A percentile compares a stretch with the other conserved stretches of the same genome.
Evolutionary conservation across 1,140 invertebrate species (phyloP).

Genomic region (Aradophagus sp.): DNA sequence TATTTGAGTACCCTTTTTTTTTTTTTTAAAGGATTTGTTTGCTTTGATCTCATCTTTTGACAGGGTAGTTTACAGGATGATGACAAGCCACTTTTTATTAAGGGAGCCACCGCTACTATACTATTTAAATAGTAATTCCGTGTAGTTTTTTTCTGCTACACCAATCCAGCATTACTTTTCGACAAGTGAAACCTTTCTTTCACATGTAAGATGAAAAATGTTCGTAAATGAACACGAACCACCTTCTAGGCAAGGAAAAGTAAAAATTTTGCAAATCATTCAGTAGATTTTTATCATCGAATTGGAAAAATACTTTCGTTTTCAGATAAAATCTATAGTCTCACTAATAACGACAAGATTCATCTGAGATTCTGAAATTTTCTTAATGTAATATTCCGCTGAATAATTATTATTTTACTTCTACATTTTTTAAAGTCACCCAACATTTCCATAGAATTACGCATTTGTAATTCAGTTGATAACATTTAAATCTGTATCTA

Average conservation of each 20-base stretch:
- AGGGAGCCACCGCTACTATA: not conserved
- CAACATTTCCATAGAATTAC: too few species aligned
- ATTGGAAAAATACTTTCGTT: too few species aligned
- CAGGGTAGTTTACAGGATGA: constrained; percentile 18
- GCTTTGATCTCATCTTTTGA: constrained; percentile 20
- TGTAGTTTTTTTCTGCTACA: constrained; percentile 3
- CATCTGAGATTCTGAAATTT: too few species aligned
- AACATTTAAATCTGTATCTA: too few species aligned
- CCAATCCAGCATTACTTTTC: too few species aligned
- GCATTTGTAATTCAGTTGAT: too few species aligned
- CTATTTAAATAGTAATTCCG: constrained; percentile 18
- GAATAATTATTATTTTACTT: too few species aligned
- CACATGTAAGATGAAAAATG: constrained; percentile 12
- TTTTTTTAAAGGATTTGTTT: constrained; percentile 12
- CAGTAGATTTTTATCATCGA: constrained; percentile 29
- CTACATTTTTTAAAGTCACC: too few species aligned
- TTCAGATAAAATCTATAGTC: too few species aligned
- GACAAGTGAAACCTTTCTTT: constrained; percentile 14
- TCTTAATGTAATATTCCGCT: too few species aligned
- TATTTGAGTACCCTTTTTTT: constrained; percentile 12
- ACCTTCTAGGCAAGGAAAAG: constrained; percentile 9
- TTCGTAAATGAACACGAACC: constrained; percentile 7
- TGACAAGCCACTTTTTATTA: constrained; percentile 23
- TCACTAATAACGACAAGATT: too few species aligned
- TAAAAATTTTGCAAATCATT: constrained; percentile 23